Evolutionary conservation across 1,140 invertebrate genomes (phyloP).

Genomic region (Maniola jurtina): DNA sequence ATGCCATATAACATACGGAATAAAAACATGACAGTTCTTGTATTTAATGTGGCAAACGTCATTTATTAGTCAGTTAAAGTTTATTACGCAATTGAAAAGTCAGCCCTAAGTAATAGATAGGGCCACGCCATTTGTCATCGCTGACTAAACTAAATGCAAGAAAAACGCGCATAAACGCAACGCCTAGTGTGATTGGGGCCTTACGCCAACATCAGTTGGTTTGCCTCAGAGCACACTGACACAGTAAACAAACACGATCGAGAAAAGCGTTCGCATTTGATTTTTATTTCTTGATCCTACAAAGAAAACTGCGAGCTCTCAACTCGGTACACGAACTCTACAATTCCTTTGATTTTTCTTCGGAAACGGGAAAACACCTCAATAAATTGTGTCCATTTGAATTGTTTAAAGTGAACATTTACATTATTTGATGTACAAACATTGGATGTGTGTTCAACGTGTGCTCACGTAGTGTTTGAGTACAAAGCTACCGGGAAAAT

Average conservation of each 20-base stretch:
- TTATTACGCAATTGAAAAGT: too few relatives aligned
- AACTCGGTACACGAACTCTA: conserved; percentile 1
- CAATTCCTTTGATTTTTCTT: conserved; percentile 11
- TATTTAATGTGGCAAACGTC: too few relatives aligned
- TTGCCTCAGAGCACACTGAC: conserved; percentile 61
- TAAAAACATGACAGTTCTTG: too few relatives aligned
- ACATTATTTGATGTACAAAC: conserved; percentile 22
- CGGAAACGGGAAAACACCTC: conserved; percentile 1
- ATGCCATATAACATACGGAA: too few relatives aligned
- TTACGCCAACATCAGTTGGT: conserved; percentile 62
- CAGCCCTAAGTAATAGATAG: too few relatives aligned
- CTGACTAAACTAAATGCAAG: background rate
- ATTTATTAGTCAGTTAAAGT: too few relatives aligned
- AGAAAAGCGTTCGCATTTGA: conserved; percentile 57
- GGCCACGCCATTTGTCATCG: too few relatives aligned
- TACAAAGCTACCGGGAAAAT: conserved; percentile 24
- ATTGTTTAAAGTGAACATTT: conserved; percentile 11
- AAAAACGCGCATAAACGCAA: background rate
- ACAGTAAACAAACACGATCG: conserved; percentile 62
- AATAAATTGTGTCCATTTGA: conserved; percentile 7
- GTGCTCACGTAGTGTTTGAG: conserved; percentile 16
- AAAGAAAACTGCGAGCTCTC: conserved; percentile 36
- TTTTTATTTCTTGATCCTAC: conserved; percentile 48
- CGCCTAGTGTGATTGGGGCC: background rate
- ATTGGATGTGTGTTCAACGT: conserved; percentile 21